phyloP scores from a whole-genome alignment of 1,140 invertebrate genomes.

The Microplitis mediator region DNA sequence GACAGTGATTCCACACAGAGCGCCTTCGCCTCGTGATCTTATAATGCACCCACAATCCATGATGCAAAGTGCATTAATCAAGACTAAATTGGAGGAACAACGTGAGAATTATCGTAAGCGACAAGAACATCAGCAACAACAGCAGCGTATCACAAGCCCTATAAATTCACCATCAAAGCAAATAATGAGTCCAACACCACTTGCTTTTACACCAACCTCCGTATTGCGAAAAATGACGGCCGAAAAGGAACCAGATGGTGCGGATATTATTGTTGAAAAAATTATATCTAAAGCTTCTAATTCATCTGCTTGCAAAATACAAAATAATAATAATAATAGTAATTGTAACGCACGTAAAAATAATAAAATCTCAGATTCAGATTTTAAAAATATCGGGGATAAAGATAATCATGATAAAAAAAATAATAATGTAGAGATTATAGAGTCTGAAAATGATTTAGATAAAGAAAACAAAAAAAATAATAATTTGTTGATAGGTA shows the following conservation, averaged over 20 bases:
- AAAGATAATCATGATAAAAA: too few species aligned
- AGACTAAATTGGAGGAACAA: slow-evolving; percentile 86
- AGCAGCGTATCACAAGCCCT: slow-evolving; percentile 54
- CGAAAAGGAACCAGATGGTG: slow-evolving; percentile 75
- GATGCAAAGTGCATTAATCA: slow-evolving; percentile 81
- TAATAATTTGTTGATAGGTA: too few species aligned
- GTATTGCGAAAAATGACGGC: slow-evolving; percentile 92
- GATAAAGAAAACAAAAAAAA: too few species aligned
- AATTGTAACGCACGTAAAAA: slow-evolving; percentile 6
- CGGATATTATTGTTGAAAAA: slow-evolving; percentile 45
- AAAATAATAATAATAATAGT: slow-evolving; percentile 6
- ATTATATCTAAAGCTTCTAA: slow-evolving; percentile 35
- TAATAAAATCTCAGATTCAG: not conserved
- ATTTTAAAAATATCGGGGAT: not conserved
- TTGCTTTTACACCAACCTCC: slow-evolving; percentile 89
- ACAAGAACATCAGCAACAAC: slow-evolving; percentile 69
- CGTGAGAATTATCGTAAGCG: slow-evolving; percentile 79
- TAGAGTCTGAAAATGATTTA: too few species aligned
- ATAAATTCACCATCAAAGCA: slow-evolving; percentile 57
- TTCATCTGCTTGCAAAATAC: slow-evolving; percentile 4
- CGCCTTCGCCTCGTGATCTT: slow-evolving; percentile 83
- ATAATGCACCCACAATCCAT: slow-evolving; percentile 81
- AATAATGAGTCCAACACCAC: slow-evolving; percentile 66
- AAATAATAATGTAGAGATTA: too few species aligned
- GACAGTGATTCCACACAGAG: slow-evolving; percentile 70